phyloP scores from a whole-genome alignment of 2,888 invertebrate species.

The Heliconius ethilla region DNA sequence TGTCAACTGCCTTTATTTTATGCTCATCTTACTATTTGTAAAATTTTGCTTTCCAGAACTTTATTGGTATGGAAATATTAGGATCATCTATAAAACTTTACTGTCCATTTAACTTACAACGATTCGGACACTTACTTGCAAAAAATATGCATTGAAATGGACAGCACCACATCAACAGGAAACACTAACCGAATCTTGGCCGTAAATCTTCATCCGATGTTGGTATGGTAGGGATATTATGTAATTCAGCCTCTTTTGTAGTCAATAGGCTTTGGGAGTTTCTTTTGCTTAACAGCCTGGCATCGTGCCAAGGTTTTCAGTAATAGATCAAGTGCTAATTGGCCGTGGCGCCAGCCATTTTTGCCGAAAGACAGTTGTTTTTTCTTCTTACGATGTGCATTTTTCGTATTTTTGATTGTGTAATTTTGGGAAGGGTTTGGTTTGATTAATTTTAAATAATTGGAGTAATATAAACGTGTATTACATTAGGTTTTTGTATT shows the following conservation, averaged over 20 bases:
- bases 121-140: not conserved
- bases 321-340: constrained; percentile 37
- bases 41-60: too few species aligned
- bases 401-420: not conserved
- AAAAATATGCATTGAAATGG: not conserved
- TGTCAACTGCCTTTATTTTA: too few species aligned
- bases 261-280: constrained; percentile 24
- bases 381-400: not conserved
- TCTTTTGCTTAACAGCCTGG: constrained; percentile 31
- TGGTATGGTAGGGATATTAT: constrained; percentile 22
- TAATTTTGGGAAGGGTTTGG: not conserved
- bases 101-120: constrained; percentile 1
- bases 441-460: not conserved
- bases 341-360: constrained; percentile 31
- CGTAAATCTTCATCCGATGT: constrained; percentile 9
- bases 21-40: too few species aligned
- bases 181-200: constrained; percentile 2
- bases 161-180: not conserved
- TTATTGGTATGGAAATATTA: too few species aligned
- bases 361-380: constrained; percentile 7
- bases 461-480: not conserved
- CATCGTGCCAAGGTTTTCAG: constrained; percentile 27
- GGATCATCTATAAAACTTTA: not conserved
- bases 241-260: constrained; percentile 29
- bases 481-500: not conserved